These are phyloP conservation scores for Noturus placidus DNA, from an alignment of 2,113 vertebrate genomes.

Conservation along the genomic window DNA sequence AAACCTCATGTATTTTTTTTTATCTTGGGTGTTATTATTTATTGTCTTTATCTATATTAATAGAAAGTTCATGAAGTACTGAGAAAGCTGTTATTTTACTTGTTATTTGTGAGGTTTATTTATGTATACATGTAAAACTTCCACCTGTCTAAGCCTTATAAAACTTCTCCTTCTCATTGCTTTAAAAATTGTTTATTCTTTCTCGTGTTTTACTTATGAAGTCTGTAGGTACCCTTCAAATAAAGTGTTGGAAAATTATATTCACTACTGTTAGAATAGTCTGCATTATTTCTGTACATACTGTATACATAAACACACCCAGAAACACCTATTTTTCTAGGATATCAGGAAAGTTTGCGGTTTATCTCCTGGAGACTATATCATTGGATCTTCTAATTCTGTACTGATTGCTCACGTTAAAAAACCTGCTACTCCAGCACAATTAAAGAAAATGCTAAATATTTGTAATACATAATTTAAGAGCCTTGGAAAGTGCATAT, in stretches of 20 bases:
- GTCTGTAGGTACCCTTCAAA: background rate
- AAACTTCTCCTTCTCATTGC: background rate
- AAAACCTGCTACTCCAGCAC: constrained; percentile 52
- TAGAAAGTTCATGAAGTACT: background rate
- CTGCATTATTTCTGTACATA: background rate
- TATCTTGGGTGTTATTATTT: background rate
- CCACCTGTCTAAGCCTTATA: background rate
- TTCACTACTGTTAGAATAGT: background rate
- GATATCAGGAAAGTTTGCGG: background rate
- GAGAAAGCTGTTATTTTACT: background rate
- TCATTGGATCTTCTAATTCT: background rate
- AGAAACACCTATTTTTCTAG: background rate
- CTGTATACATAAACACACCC: background rate
- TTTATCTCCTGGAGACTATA: constrained; percentile 29
- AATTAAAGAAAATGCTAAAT: constrained; percentile 59
- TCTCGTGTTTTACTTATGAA: too few species aligned
- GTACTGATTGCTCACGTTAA: constrained; percentile 26
- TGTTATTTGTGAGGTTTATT: background rate
- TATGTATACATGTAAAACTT: background rate
- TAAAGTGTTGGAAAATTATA: background rate
- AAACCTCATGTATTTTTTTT: background rate
- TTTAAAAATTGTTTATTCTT: background rate
- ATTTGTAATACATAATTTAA: constrained; percentile 58
- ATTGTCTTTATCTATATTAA: background rate
- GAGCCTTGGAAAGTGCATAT: constrained; percentile 58